These are phyloP conservation scores for Miltochrista miniata DNA, from an alignment of 2,888 invertebrate genomes.

Conservation along the genomic window DNA sequence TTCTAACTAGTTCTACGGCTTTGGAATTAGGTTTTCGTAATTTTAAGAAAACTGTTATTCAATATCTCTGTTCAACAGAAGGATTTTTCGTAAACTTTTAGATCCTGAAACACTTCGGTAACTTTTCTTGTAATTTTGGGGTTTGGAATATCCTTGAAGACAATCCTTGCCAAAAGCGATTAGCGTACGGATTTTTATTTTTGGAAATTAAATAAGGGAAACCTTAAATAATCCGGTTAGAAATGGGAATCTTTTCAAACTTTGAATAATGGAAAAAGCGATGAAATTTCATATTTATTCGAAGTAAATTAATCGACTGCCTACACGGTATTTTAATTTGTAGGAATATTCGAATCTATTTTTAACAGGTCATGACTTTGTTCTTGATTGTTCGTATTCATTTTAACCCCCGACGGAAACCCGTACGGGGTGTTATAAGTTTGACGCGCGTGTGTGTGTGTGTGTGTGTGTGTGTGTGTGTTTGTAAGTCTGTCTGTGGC, in stretches of 20 bases:
- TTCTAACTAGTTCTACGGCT: no score
- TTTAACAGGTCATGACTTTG: no score
- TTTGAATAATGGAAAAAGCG: not conserved
- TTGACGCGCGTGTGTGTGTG: no score
- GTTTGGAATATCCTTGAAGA: conserved; percentile 17
- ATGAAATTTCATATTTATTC: no score
- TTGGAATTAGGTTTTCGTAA: not conserved
- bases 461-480: no score
- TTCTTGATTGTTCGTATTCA: no score
- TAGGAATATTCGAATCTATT: not conserved
- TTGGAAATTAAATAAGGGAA: conserved; percentile 6
- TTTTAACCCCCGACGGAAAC: no score
- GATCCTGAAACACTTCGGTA: conserved; percentile 17
- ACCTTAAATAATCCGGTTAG: not conserved
- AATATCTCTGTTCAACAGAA: conserved; percentile 14
- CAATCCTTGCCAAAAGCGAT: conserved; percentile 18
- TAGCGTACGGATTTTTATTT: conserved; percentile 12
- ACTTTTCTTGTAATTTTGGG: conserved; percentile 17
- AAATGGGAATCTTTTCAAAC: not conserved
- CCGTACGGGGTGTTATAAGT: no score
- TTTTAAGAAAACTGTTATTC: conserved; percentile 14
- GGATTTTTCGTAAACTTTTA: conserved; percentile 27
- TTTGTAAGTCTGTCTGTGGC: no score
- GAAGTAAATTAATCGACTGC: no score
- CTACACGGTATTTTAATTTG: no score